phyloP scores from a whole-genome alignment of 2,888 invertebrate genomes.

The Rhagium mordax region DNA sequence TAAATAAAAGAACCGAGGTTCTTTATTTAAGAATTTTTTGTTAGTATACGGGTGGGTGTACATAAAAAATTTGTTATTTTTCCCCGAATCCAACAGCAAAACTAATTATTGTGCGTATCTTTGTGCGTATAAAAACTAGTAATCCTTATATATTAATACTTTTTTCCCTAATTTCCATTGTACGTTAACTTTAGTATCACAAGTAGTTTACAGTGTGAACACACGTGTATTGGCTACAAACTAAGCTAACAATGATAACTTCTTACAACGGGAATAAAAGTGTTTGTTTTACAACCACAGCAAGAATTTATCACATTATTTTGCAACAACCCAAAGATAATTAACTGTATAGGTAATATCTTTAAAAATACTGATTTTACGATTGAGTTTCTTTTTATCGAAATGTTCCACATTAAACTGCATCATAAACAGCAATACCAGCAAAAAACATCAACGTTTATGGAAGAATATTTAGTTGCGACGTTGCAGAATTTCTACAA shows the following conservation, averaged over 20 bases:
- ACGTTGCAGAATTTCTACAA: too few relatives aligned
- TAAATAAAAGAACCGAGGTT: too few relatives aligned
- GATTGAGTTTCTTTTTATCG: too few relatives aligned
- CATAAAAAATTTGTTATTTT: too few relatives aligned
- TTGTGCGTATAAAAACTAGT: slow-evolving; percentile 13
- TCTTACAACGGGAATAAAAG: slow-evolving; percentile 10
- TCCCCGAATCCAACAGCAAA: not conserved
- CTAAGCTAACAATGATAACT: slow-evolving; percentile 19
- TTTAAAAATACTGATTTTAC: not conserved
- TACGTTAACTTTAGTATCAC: slow-evolving; percentile 23
- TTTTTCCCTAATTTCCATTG: not conserved
- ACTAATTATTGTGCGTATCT: not conserved
- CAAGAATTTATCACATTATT: slow-evolving; percentile 30
- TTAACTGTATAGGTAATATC: not conserved
- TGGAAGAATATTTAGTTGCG: too few relatives aligned
- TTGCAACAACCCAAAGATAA: slow-evolving; percentile 11
- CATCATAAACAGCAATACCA: too few relatives aligned
- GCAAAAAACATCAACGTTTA: too few relatives aligned
- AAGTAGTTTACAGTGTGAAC: slow-evolving; percentile 17
- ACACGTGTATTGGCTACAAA: slow-evolving; percentile 6
- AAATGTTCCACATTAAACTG: too few relatives aligned
- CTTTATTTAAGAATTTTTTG: too few relatives aligned
- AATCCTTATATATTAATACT: not conserved
- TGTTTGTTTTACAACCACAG: not conserved
- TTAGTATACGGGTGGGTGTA: too few relatives aligned